Conservation (phyloP, 2,113 vertebrate genomes). For the human (Homo sapiens) region DNA sequence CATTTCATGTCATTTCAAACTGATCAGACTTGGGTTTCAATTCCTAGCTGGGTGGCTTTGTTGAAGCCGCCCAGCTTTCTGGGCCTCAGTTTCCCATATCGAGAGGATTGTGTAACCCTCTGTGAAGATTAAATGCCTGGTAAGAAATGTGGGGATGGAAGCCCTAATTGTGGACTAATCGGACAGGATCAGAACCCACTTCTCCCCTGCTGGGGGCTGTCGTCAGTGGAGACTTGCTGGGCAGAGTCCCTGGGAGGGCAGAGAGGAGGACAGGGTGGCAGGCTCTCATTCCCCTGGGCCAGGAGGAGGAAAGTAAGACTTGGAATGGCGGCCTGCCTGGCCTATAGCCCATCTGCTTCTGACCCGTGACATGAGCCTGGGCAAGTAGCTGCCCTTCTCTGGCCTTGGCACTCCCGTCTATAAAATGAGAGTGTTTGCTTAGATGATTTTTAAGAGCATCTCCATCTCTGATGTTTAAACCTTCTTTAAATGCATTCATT, state of each 20-base stretch:
- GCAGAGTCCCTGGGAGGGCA: neutral
- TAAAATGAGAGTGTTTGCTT: neutral
- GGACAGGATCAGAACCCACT: accelerated
- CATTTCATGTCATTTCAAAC: neutral
- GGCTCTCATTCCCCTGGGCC: neutral
- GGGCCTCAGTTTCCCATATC: neutral
- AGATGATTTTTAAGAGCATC: conserved; percentile 3
- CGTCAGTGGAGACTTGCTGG: neutral
- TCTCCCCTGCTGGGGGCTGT: neutral
- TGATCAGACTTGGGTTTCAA: neutral
- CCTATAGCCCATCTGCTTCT: neutral
- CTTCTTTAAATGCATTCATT: conserved; percentile 39
- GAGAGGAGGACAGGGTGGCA: neutral
- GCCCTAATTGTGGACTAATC: neutral
- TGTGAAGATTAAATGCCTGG: no score
- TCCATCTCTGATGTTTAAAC: conserved; percentile 32
- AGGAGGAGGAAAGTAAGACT: neutral
- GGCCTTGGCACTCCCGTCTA: neutral
- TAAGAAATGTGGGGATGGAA: neutral
- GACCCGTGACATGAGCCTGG: neutral
- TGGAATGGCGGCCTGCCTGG: neutral
- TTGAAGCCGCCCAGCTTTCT: neutral
- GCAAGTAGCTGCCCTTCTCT: neutral
- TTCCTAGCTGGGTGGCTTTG: neutral
- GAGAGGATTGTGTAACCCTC: neutral